Base-by-base conservation (phyloP, 2,888 invertebrate genomes). In the Drosophila prolongata region DNA sequence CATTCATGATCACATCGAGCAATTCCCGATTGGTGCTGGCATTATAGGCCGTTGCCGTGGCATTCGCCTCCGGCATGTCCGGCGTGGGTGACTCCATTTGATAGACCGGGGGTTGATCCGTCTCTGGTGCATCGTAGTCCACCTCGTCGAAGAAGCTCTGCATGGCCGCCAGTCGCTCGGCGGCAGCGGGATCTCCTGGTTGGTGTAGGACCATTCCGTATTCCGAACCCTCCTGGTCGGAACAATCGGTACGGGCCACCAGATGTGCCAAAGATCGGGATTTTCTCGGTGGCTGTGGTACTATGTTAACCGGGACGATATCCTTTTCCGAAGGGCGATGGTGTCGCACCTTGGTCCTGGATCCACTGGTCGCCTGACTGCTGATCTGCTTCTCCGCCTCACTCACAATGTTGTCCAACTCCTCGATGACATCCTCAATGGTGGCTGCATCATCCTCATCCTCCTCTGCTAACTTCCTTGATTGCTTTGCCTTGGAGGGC, bases 401-500 rank as follows among this genome's bases (percentile, higher is more conserved):
- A 89, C 96, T 97, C 1, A 97, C 96, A 72, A 97, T 97, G 83
- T 96, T 97, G 76, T 96, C 94, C 40, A 97, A 92, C 90, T 97
- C 97, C 91, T 96, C 96, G 87, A 97, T 97, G 2, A 97, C 97
- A 92, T 97, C 97, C 83, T 97, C 97, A 72, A 97, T 97, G 2
- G 97, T 97, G 0, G 96, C 96, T 0, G 96, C 96, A 92, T 96
- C 67, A 2, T 82, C 82, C 14, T 87, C 83, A 0, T 80, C 77
- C 11, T 50, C 66, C 43, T 75, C 59, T 0, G 58, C 52, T 13
- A 35, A 6, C n/a, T 80, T 83, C 6, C 73, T 72, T 5, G 71
- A 35, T 46, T 89, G 65, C 42, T 91, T 84, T 57, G 67, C 53
- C 68, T 82, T 82, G 44, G 75, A 75, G 35, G 92, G 92, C 53